phyloP scores from a whole-genome alignment of 2,113 vertebrate species.

The Eonycteris spelaea region DNA sequence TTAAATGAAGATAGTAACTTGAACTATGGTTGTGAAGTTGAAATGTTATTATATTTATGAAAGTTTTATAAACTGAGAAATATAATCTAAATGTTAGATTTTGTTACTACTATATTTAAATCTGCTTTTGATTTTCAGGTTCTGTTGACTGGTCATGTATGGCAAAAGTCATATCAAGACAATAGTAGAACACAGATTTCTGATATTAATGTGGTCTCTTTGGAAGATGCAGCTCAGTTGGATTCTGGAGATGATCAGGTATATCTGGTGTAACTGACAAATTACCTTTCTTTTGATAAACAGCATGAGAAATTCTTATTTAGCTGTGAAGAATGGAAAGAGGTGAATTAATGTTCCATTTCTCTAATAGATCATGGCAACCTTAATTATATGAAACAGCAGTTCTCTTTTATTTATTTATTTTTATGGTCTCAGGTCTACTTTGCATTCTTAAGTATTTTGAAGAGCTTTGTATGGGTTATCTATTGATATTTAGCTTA shows the following conservation, averaged over 20 bases:
- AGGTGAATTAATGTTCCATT: not conserved
- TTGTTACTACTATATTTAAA: not conserved
- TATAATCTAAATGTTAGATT: not conserved
- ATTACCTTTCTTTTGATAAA: not conserved
- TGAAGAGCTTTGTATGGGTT: not conserved
- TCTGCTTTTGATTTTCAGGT: constrained; percentile 42
- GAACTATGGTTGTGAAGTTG: not conserved
- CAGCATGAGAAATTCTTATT: not conserved
- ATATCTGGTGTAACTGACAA: constrained; percentile 4
- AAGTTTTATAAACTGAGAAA: not conserved
- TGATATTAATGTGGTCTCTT: not conserved
- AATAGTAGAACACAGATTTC: not conserved
- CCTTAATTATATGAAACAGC: not conserved
- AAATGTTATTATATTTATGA: constrained; percentile 13
- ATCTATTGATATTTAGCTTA: not conserved
- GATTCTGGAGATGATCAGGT: constrained; percentile 40
- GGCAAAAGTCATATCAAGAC: constrained; percentile 30
- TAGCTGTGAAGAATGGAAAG: not conserved
- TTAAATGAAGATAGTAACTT: constrained; percentile 15
- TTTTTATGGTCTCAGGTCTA: not conserved
- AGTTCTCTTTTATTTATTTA: not conserved
- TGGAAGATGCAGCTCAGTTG: not conserved
- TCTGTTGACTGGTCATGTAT: not conserved
- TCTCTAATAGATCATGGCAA: not conserved
- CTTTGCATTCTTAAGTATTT: constrained; percentile 12